A percentile compares a stretch with the other conserved stretches of the same genome.
Conservation (phyloP, 2,113 vertebrate genomes). For the Halcyon senegalensis region DNA sequence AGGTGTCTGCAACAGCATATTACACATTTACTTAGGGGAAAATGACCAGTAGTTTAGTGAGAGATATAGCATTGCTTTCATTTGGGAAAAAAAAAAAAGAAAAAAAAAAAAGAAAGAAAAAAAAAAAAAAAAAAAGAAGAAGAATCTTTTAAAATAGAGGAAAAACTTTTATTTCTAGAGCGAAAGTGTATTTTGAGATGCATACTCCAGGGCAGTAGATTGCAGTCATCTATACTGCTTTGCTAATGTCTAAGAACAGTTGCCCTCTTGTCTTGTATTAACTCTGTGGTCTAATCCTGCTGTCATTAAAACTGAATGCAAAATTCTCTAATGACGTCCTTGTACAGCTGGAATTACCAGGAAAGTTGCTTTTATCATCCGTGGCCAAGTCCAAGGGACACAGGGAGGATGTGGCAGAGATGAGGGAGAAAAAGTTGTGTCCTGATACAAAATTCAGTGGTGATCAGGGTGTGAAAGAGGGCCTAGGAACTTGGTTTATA, state of each 20-base stretch:
- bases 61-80: neutral
- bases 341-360: neutral
- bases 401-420: accelerated
- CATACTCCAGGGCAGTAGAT: neutral
- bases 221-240: neutral
- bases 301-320: neutral
- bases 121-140: no score
- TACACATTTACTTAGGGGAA: neutral
- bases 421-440: neutral
- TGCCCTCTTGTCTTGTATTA: neutral
- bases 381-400: neutral
- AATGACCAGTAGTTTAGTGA: neutral
- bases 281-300: neutral
- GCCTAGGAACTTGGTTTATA: accelerated
- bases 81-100: neutral
- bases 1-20: neutral
- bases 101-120: no score
- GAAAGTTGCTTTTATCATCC: neutral
- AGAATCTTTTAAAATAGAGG: neutral
- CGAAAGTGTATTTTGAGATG: neutral
- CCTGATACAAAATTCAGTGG: neutral
- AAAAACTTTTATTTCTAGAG: neutral
- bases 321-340: neutral
- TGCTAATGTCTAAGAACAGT: neutral
- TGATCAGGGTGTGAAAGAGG: neutral